These are phyloP conservation scores for Hemicordylus capensis DNA, from an alignment of 2,113 vertebrate species.

Conservation along the genomic window DNA sequence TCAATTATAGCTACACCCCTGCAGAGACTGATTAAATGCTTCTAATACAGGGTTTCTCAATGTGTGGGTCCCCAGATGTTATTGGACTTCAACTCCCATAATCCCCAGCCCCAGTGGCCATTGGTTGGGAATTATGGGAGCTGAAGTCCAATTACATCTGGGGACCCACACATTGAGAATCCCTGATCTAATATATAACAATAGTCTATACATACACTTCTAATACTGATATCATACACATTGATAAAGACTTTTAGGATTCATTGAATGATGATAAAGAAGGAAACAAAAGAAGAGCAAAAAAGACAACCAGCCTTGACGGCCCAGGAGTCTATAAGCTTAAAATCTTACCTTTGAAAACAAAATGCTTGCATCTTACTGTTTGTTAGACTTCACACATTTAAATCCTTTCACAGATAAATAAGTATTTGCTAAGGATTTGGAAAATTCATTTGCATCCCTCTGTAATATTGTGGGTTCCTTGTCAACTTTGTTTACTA, in stretches of 20 bases:
- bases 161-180: too few relatives aligned
- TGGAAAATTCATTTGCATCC: too few relatives aligned
- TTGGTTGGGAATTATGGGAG: too few relatives aligned
- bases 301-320: not conserved
- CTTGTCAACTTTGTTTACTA: too few relatives aligned
- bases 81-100: too few relatives aligned
- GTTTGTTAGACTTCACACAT: not conserved
- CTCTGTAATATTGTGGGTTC: too few relatives aligned
- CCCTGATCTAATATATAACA: constrained; percentile 23
- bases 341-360: not conserved
- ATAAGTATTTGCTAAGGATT: not conserved
- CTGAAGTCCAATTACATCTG: too few relatives aligned
- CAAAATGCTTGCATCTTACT: not conserved
- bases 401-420: not conserved
- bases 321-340: not conserved
- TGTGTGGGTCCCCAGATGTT: too few relatives aligned
- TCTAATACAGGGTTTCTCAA: too few relatives aligned
- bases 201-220: not conserved
- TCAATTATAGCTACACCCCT: too few relatives aligned
- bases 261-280: not conserved
- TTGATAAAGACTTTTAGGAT: not conserved
- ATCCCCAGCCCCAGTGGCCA: too few relatives aligned
- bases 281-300: not conserved
- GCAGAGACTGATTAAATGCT: too few relatives aligned
- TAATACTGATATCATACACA: not conserved